Evolutionary conservation across 2,113 vertebrate species (phyloP).

Genomic region (Pomatorhinus ruficollis): DNA sequence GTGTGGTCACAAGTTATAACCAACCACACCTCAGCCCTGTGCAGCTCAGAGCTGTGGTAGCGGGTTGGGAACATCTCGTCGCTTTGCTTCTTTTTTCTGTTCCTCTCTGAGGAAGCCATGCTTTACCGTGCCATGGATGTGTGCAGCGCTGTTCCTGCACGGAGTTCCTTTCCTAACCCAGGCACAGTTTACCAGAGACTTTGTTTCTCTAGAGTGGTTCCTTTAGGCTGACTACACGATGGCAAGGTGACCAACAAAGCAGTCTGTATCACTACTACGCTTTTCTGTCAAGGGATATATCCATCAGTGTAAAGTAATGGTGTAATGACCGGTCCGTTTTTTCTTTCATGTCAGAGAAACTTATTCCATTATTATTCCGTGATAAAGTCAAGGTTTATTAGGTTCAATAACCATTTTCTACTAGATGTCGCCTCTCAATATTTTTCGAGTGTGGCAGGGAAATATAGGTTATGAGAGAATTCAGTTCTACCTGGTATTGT

Average conservation of each 20-base stretch:
- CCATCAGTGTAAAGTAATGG: neutral
- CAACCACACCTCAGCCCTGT: accelerated
- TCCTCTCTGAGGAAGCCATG: neutral
- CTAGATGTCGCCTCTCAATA: neutral
- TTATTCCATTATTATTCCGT: neutral
- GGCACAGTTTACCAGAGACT: neutral
- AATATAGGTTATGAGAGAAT: neutral
- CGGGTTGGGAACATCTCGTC: neutral
- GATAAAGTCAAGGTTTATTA: neutral
- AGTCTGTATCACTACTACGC: neutral
- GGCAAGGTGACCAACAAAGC: neutral
- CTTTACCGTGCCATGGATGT: neutral
- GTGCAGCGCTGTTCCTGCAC: neutral
- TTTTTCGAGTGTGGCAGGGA: neutral
- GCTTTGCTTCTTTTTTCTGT: neutral
- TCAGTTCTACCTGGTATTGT: neutral
- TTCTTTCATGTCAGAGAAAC: neutral
- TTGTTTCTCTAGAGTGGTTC: neutral
- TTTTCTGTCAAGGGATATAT: neutral
- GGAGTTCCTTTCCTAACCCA: neutral
- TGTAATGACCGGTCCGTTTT: neutral
- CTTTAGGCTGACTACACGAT: neutral
- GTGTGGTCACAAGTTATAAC: accelerated
- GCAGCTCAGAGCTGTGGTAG: neutral
- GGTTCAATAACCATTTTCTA: neutral